Conservation (phyloP, 2,113 vertebrate genomes). For the Albula glossodonta region DNA sequence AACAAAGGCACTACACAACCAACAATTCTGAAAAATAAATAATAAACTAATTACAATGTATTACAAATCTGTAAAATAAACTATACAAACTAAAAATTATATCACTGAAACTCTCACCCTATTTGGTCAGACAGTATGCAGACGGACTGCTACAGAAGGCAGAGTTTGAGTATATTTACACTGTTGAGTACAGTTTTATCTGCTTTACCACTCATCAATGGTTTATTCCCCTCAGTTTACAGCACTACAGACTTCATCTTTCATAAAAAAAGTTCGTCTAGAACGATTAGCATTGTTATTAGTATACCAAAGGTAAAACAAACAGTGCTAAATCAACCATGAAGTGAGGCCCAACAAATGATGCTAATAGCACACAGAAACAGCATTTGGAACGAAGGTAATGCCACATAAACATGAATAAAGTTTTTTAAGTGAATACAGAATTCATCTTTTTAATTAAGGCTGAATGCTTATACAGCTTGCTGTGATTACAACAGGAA, state of each 20-base stretch:
- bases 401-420: background rate
- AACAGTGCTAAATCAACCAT: constrained; percentile 4
- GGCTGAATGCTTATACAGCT: background rate
- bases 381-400: background rate
- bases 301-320: background rate
- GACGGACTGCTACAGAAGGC: background rate
- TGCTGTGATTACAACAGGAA: constrained; percentile 40
- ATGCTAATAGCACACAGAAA: background rate
- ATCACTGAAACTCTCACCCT: background rate
- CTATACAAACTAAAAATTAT: background rate
- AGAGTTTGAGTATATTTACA: background rate
- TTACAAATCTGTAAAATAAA: background rate
- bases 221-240: no score
- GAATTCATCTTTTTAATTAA: constrained; percentile 24
- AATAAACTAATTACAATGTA: background rate
- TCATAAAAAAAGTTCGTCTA: background rate
- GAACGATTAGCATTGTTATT: background rate
- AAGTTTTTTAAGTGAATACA: background rate
- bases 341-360: background rate
- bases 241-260: background rate
- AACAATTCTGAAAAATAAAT: background rate
- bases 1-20: background rate
- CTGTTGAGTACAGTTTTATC: no score
- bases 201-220: background rate
- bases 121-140: background rate